Percentiles rank a stretch among this genome's conserved stretches.
These are phyloP conservation scores for Sinohyriopsis cumingii DNA, from an alignment of 2,888 invertebrate genomes.

Conservation along the genomic window DNA sequence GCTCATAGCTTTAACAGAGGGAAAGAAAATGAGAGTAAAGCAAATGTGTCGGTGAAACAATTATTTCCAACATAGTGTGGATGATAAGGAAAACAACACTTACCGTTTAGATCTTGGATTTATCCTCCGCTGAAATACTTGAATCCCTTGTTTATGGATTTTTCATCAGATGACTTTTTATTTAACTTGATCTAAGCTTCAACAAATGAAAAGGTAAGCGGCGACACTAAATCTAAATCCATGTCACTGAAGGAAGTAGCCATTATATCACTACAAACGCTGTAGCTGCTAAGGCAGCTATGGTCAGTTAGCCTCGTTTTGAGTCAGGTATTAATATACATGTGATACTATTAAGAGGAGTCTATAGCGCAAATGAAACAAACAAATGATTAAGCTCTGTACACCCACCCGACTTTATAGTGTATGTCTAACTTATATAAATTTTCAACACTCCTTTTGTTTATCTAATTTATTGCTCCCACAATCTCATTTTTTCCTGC, in stretches of 20 bases:
- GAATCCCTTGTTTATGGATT: slow-evolving; percentile 2
- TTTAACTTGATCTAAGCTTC: neutral
- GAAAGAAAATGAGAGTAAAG: no score
- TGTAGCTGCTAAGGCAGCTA: slow-evolving; percentile 1
- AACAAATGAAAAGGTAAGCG: neutral
- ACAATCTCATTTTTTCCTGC: no score
- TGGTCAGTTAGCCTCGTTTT: neutral
- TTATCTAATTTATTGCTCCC: no score
- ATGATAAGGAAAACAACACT: neutral
- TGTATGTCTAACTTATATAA: no score
- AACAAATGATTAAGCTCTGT: no score
- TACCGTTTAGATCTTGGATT: slow-evolving; percentile 6
- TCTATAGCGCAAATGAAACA: neutral
- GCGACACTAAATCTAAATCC: neutral
- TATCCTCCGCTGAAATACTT: slow-evolving; percentile 9
- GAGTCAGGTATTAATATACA: slow-evolving; percentile 8
- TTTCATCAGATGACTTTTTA: neutral
- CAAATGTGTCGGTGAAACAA: no score
- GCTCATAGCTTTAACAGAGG: no score
- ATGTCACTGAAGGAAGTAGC: neutral
- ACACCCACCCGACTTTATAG: no score
- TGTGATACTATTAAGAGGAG: slow-evolving; percentile 13
- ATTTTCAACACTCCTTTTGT: no score
- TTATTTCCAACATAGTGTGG: no score
- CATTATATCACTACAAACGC: neutral